Evolutionary conservation across 2,888 invertebrate species (phyloP).

Genomic region (Zaprionus bogoriensis): DNA sequence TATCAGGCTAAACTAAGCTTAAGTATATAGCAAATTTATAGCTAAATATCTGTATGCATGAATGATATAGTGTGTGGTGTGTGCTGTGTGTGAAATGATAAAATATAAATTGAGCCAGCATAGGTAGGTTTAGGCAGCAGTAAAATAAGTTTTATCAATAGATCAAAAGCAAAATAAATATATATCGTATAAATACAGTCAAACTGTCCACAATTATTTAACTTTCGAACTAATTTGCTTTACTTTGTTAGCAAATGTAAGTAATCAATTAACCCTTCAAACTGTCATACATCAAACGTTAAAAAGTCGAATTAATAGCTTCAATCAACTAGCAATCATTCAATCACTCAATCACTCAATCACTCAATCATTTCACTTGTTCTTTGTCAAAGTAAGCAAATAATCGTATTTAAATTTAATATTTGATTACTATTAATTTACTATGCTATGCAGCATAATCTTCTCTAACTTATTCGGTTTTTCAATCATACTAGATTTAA

Average conservation of each 20-base stretch:
- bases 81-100: slow-evolving; percentile 19
- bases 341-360: slow-evolving; percentile 1
- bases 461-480: too few species aligned
- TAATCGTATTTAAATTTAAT: too few species aligned
- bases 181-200: too few species aligned
- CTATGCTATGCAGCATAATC: too few species aligned
- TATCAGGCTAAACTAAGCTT: slow-evolving; percentile 61
- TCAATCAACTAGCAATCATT: not conserved
- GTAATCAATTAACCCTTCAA: too few species aligned
- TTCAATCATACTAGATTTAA: not conserved
- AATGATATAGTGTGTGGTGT: slow-evolving; percentile 27
- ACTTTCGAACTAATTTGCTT: too few species aligned
- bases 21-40: slow-evolving; percentile 48
- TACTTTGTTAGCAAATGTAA: too few species aligned
- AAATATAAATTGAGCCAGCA: not conserved
- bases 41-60: slow-evolving; percentile 29
- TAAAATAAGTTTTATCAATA: too few species aligned
- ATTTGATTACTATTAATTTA: too few species aligned
- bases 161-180: too few species aligned
- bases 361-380: not conserved
- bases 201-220: too few species aligned
- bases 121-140: slow-evolving; percentile 20
- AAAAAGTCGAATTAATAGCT: not conserved
- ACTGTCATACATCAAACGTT: too few species aligned
- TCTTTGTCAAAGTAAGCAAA: not conserved